Conservation (phyloP, 2,888 invertebrate genomes). For the Sthenelais limicola region DNA sequence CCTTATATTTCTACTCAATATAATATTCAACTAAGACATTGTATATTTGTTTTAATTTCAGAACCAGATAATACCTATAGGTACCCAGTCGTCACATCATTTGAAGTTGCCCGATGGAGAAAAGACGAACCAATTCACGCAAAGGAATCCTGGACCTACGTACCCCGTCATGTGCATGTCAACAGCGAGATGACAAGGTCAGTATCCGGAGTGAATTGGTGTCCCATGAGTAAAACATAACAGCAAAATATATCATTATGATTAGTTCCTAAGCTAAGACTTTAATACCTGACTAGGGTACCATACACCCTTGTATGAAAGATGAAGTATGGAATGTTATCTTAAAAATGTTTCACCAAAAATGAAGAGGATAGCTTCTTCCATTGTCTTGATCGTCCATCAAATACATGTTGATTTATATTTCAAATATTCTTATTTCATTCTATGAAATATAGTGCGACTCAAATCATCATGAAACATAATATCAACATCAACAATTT, state of each 20-base stretch:
- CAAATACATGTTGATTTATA: too few relatives aligned
- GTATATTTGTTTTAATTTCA: constrained; percentile 50
- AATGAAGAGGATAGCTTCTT: too few relatives aligned
- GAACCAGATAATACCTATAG: constrained; percentile 63
- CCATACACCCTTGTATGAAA: too few relatives aligned
- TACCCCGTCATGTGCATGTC: constrained; percentile 62
- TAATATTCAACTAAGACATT: too few relatives aligned
- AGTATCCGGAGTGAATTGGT: not conserved
- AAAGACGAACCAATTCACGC: constrained; percentile 62
- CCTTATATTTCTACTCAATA: too few relatives aligned
- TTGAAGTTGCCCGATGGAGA: constrained; percentile 64
- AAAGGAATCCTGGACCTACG: constrained; percentile 67
- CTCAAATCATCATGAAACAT: too few relatives aligned
- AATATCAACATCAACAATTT: too few relatives aligned
- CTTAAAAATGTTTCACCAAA: too few relatives aligned
- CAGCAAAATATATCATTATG: not conserved
- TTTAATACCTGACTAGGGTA: not conserved
- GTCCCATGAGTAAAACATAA: not conserved
- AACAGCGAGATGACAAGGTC: constrained; percentile 72
- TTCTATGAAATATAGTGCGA: too few relatives aligned
- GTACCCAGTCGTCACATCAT: constrained; percentile 61
- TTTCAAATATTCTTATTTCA: too few relatives aligned
- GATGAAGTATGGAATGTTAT: too few relatives aligned
- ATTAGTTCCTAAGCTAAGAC: not conserved
- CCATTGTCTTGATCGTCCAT: too few relatives aligned